These are phyloP conservation scores for Spongia lamella DNA, from an alignment of 37 sponge, comb jelly and placozoan species.

Conservation along the genomic window DNA sequence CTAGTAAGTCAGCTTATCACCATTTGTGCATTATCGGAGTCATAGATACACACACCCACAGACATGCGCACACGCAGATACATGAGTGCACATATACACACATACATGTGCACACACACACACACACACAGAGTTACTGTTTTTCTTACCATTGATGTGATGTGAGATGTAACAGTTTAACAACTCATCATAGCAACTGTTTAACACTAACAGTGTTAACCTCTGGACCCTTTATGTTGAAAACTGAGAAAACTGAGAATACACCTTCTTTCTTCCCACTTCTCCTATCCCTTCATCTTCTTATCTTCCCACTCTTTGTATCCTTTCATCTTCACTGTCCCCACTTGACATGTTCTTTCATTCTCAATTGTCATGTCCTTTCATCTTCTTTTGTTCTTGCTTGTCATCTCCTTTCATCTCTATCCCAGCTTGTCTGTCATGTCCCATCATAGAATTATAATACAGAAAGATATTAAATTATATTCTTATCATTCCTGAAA, in stretches of 20 bases:
- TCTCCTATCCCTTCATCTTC: neutral
- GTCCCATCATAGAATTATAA: no score
- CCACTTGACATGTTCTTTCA: neutral
- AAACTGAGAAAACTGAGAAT: no score
- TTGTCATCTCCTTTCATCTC: neutral
- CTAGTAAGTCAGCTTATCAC: slow-evolving; percentile 64
- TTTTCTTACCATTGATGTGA: no score
- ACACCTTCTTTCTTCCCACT: neutral
- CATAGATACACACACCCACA: neutral
- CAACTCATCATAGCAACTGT: no score
- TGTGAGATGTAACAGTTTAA: no score
- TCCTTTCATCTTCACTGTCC: neutral
- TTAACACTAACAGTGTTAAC: no score
- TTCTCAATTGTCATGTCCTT: neutral
- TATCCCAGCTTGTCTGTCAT: slow-evolving; percentile 20
- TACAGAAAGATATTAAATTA: no score
- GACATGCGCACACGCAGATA: slow-evolving; percentile 9
- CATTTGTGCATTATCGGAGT: neutral
- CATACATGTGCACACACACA: neutral
- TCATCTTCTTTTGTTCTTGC: neutral
- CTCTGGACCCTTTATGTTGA: no score
- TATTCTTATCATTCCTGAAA: no score
- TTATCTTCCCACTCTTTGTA: neutral
- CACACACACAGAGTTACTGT: no score
- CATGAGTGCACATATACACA: neutral